Evolutionary conservation across 1,140 invertebrate genomes (phyloP), one percentile per base, ranked within the genome.

Genomic region (Panonychus citri): DNA sequence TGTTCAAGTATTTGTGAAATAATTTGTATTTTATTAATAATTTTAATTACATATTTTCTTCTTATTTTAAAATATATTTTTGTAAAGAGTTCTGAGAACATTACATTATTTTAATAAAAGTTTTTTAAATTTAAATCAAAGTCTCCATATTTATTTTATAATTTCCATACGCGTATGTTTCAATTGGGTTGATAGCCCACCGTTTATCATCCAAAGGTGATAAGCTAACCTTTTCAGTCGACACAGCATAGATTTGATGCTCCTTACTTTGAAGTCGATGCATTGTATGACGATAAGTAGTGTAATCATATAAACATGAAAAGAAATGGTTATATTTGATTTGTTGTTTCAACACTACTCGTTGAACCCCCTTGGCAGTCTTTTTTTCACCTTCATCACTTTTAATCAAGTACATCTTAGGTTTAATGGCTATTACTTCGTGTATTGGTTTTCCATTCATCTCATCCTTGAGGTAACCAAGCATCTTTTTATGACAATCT

Each of bases 381-480:
- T 10, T 39, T 39, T 10, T 39, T 39, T 39, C 8, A 10, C 17
- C 17, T 39, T 39, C 17, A 7, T 10, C 8, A 7, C 8, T 10
- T 10, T 48, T 21, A 48, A 48, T 10, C 7, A 8, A 48, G 19
- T 48, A 48, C 46, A 55, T 57, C 64, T 74, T 75, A 17, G 67
- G 57, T 55, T 64, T 60, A 49, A 72, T 55, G 12, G 68, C 69
- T 40, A 70, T 55, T 65, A 67, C 73, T 62, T 68, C 64, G 13
- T 39, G 58, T 46, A 73, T 65, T 43, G 67, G 62, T 54, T 56
- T 57, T 12, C 68, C 68, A 58, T 64, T 66, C 25, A 62, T 62
- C 64, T 75, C 73, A 66, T 74, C 71, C 64, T 73, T 75, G 60
- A 74, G 69, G 63, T 71, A 67, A 7, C 72, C 71, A 4, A 71